phyloP scores from a whole-genome alignment of 2,797 vertebrate genomes.

The Mus minutoides region DNA sequence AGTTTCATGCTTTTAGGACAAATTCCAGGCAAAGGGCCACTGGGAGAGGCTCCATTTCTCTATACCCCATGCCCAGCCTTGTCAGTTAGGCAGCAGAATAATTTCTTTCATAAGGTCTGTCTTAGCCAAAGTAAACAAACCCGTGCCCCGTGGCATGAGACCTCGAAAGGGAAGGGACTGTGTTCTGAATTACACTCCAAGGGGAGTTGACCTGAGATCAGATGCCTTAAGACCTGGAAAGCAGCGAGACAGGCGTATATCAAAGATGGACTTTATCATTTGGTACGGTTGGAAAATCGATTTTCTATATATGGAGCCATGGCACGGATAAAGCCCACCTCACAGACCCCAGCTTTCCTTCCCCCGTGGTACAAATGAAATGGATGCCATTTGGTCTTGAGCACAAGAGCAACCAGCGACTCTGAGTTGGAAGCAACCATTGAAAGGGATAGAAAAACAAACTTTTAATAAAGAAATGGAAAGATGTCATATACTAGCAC shows the following conservation, averaged over 20 bases:
- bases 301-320: slow-evolving; percentile 71
- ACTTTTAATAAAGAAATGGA: slow-evolving; percentile 76
- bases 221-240: slow-evolving; percentile 84
- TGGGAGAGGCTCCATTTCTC: slow-evolving; percentile 87
- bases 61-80: slow-evolving; percentile 88
- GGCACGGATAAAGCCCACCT: slow-evolving; percentile 59
- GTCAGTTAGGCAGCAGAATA: slow-evolving; percentile 88
- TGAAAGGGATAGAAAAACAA: slow-evolving; percentile 80
- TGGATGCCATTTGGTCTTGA: slow-evolving; percentile 45
- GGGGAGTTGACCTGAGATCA: slow-evolving; percentile 81
- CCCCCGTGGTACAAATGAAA: slow-evolving; percentile 56
- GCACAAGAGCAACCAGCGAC: slow-evolving; percentile 68
- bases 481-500: slow-evolving; percentile 72
- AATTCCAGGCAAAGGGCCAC: slow-evolving; percentile 89
- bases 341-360: not conserved
- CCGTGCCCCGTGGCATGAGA: slow-evolving; percentile 84
- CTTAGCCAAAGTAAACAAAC: slow-evolving; percentile 90
- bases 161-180: slow-evolving; percentile 84
- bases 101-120: slow-evolving; percentile 87
- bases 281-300: slow-evolving; percentile 80
- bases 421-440: slow-evolving; percentile 59
- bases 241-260: slow-evolving; percentile 65
- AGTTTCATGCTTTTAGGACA: slow-evolving; percentile 85
- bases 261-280: slow-evolving; percentile 81
- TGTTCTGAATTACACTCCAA: slow-evolving; percentile 83